Conservation (phyloP, 2,888 invertebrate genomes). For the Ectemnius lituratus region DNA sequence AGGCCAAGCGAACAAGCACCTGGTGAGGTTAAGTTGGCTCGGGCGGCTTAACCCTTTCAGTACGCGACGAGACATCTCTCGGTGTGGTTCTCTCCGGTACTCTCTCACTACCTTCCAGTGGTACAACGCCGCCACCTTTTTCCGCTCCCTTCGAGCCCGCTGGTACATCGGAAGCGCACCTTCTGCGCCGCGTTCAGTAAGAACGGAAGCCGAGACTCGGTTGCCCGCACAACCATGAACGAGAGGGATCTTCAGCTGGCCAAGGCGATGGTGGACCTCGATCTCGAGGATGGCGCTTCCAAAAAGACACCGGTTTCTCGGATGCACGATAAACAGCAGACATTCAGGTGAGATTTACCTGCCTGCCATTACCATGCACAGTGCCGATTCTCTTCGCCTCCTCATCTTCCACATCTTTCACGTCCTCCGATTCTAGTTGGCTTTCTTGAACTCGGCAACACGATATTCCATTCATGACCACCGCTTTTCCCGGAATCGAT, state of each 20-base stretch:
- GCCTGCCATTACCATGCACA: neutral
- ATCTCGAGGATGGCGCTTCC: conserved; percentile 77
- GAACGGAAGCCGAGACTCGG: neutral
- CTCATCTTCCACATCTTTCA: neutral
- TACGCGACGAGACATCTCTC: conserved; percentile 64
- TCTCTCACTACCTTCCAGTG: conserved; percentile 6
- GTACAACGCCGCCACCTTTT: neutral
- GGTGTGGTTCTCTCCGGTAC: conserved; percentile 44
- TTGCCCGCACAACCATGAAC: conserved; percentile 80
- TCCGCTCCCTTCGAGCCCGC: conserved; percentile 14
- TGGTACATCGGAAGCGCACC: neutral
- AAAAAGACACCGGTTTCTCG: conserved; percentile 83
- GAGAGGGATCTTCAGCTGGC: conserved; percentile 87
- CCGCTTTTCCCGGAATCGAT: neutral
- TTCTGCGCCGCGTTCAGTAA: neutral
- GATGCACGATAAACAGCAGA: conserved; percentile 84
- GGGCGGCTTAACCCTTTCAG: conserved; percentile 47
- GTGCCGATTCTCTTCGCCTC: too few species aligned
- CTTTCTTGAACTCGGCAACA: conserved; percentile 1
- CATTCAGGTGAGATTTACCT: conserved; percentile 60
- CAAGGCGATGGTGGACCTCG: conserved; percentile 82
- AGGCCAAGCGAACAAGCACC: conserved; percentile 5
- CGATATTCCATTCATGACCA: neutral
- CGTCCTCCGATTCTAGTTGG: neutral
- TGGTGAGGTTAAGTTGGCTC: conserved; percentile 44